Evolutionary conservation across 2,113 vertebrate genomes (phyloP), one percentile per base, ranked within the genome.

Genomic region (Petromus typicus): DNA sequence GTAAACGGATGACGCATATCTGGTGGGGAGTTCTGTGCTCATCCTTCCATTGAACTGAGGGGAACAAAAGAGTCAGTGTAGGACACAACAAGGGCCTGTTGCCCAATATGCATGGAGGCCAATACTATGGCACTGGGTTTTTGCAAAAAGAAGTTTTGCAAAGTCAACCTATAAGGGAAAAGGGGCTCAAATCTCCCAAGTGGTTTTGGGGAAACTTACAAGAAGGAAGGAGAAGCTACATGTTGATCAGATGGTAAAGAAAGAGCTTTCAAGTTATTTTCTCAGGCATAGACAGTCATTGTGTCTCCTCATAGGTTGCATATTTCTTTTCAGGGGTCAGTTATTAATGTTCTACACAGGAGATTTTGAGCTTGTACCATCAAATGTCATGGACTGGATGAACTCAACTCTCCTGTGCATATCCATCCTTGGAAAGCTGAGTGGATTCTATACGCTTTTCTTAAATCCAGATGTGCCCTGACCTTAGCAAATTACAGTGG

Each of bases 61-160:
- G 82, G 51, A 81, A 93, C 57, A 76, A 80, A 86, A 87, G 17
- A 51, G 22, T 94, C 27, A 84, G 57, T 45, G 51, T 59, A 78
- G 54, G 23, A 76, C 57, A 25, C 1, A 66, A 32, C 59, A 90
- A 81, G 20, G 48, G 37, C 37, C 30, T 13, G 1, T 17, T 79
- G 75, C 61, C 76, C 78, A 81, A 13, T 4, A 4, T 67, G 30
- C 89, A 67, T 11, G 43, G 18, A 67, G 66, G 37, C 37, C 89
- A 90, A 34, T 14, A 57, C 10, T 54, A 56, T 40, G 48, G 63
- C 37, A 30, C 48, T 78, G 45, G 45, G 22, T 37, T 64, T 59
- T 78, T 54, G 32, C 43, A 78, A 51, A 89, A 48, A 75, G 27
- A n/a, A 61, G 30, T 13, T 45, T 56, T 81, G 48, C n/a, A 30